Percentiles rank a stretch among this genome's conserved stretches.
Evolutionary conservation across 2,113 vertebrate species (phyloP).

Genomic region (Perca schrenkii): DNA sequence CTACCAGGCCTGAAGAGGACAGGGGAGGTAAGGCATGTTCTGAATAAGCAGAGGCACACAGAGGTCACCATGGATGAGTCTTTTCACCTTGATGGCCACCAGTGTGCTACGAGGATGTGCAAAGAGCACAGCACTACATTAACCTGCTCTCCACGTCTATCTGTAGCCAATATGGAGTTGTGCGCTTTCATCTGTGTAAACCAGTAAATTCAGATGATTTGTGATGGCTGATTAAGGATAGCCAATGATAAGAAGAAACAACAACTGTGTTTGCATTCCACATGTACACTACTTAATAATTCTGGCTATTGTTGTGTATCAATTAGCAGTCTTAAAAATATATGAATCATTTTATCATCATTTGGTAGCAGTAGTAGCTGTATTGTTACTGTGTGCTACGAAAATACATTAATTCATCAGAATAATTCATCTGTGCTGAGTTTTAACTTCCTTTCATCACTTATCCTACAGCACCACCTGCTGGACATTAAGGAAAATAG

Average conservation of each 20-base stretch:
- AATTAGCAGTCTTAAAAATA: background rate
- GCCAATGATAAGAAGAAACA: conserved; percentile 26
- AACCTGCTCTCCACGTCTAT: conserved; percentile 16
- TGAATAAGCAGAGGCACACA: conserved; percentile 44
- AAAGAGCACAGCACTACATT: conserved; percentile 10
- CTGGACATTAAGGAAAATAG: conserved; percentile 39
- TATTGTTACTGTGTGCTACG: background rate
- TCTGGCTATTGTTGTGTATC: background rate
- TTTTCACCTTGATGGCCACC: conserved; percentile 55
- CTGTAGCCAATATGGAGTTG: background rate
- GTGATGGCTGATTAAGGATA: background rate
- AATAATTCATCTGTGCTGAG: background rate
- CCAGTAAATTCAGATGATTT: background rate
- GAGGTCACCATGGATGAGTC: conserved; percentile 52
- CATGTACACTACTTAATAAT: background rate
- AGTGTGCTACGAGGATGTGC: conserved; percentile 17
- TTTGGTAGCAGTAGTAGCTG: background rate
- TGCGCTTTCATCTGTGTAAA: conserved; percentile 2
- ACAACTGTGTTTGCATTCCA: conserved; percentile 1
- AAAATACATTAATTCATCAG: background rate
- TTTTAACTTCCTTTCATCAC: conserved; percentile 4
- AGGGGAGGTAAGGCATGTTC: conserved; percentile 29
- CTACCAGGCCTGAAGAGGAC: background rate
- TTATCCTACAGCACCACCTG: conserved; percentile 70
- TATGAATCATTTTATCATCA: background rate